Base-by-base conservation (phyloP, 1,140 invertebrate species). In the Tyrophagus putrescentiae region DNA sequence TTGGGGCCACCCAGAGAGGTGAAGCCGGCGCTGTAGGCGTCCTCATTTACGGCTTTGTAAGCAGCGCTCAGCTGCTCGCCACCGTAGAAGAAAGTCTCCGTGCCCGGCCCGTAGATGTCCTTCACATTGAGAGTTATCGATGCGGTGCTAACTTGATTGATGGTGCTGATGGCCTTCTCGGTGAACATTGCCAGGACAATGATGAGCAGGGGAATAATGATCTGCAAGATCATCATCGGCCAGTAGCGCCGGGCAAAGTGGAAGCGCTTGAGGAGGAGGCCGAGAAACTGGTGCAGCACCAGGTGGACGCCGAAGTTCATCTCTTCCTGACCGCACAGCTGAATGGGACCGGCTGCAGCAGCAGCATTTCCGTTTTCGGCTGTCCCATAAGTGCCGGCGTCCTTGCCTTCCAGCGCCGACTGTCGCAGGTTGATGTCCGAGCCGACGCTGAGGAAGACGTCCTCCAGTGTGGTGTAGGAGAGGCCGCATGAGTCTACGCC, bases 381-480 rank as follows among this genome's bases (percentile, higher is more conserved):
- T n/a, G n/a, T n/a, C n/a, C n/a, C n/a, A 39, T 39, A 13, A 39
- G 13, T 39, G 13, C 36, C n/a, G 36, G 36, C 13, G 13, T 39
- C 36, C 36, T 39, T 39, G n/a, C 13, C 13, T 13, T 13, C 13
- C 36, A 11, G 18, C 48, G 11, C 11, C 9, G 18, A 13, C 48
- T 11, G 23, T 13, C 18, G 44, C 13, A 27, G 21, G n/a, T 48
- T 29, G 18, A 48, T n/a, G 21, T 60, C 57, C 4, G 36, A 18
- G 23, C 28, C 62, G 16, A 64, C 56, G 84, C 82, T 84, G 18
- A 90, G 68, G 68, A 89, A 90, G 9, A 91, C 85, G 73, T 90
- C 84, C 68, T 90, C 87, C 66, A 91, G 76, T 0, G 86, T 88
- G 9, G 85, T 85, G 1, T 85, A 77, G 0, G 84, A 83, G 0